Evolutionary conservation across 2,797 vertebrate species (phyloP).

Genomic region (Enteromius anoplus): DNA sequence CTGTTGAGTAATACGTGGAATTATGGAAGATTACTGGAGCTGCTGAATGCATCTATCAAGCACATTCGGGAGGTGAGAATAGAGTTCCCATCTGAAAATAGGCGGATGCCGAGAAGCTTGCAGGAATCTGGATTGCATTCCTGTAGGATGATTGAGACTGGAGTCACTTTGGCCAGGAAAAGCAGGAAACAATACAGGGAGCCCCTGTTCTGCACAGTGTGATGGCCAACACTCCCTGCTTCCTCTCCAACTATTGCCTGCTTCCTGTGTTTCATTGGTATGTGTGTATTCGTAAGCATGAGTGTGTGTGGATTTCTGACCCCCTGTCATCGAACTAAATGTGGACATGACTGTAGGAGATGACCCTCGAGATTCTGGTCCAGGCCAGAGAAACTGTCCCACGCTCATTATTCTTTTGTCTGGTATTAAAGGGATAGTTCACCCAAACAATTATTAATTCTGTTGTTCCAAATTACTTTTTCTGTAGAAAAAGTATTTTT

Average conservation of each 20-base stretch:
- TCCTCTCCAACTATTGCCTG: conserved; percentile 43
- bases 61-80: neutral
- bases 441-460: no score
- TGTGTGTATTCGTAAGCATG: neutral
- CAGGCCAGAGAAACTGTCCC: conserved; percentile 15
- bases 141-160: neutral
- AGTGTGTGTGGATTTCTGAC: conserved; percentile 1
- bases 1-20: neutral
- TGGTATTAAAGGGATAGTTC: neutral
- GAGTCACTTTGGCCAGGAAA: neutral
- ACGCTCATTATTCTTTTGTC: neutral
- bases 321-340: neutral
- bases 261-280: conserved; percentile 68
- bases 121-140: neutral
- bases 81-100: conserved; percentile 2
- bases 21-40: conserved; percentile 12
- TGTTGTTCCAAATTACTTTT: neutral
- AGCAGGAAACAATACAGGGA: conserved; percentile 39
- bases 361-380: neutral
- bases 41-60: neutral
- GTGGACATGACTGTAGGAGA: conserved; percentile 19
- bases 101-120: neutral
- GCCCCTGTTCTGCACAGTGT: conserved; percentile 9
- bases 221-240: conserved; percentile 11
- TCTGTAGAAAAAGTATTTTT: neutral